A percentile compares a stretch with the other conserved stretches of the same genome.
These are phyloP conservation scores for Zootermopsis nevadensis DNA, from an alignment of 2,888 invertebrate genomes.

Conservation along the genomic window DNA sequence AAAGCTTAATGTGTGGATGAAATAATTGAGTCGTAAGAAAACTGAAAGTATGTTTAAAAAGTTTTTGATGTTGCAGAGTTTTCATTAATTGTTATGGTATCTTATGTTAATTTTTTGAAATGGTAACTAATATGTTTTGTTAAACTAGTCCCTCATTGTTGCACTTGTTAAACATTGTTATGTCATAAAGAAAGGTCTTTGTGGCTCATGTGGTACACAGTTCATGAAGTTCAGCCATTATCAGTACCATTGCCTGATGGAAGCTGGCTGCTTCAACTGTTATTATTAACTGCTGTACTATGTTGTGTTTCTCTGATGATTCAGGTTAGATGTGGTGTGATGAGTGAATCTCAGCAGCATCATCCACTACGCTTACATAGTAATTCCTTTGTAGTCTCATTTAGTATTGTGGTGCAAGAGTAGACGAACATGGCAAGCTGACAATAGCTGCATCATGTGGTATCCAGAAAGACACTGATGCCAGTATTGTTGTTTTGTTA, in stretches of 20 bases:
- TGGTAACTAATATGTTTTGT: conserved; percentile 20
- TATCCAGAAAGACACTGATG: not conserved
- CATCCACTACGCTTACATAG: conserved; percentile 2
- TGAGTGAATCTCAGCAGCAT: conserved; percentile 13
- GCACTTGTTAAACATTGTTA: conserved; percentile 41
- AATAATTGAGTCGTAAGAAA: not conserved
- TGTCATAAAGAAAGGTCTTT: conserved; percentile 27
- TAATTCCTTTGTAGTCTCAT: not conserved
- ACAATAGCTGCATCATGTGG: not conserved
- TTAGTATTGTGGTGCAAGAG: not conserved
- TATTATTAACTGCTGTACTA: not conserved
- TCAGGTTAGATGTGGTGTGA: not conserved
- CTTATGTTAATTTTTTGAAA: not conserved
- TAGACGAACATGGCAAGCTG: not conserved
- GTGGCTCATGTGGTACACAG: conserved; percentile 15
- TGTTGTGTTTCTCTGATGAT: conserved; percentile 13
- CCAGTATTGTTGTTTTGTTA: conserved; percentile 19
- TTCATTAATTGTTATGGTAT: not conserved
- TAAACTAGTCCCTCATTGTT: conserved; percentile 34
- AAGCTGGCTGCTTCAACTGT: not conserved
- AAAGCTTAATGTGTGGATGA: conserved; percentile 25
- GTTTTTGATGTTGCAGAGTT: conserved; percentile 12
- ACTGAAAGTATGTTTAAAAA: not conserved
- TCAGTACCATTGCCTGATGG: conserved; percentile 17
- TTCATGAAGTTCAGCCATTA: conserved; percentile 29